phyloP scores from a whole-genome alignment of 2,113 vertebrate genomes.

The Corynorhinus townsendii region DNA sequence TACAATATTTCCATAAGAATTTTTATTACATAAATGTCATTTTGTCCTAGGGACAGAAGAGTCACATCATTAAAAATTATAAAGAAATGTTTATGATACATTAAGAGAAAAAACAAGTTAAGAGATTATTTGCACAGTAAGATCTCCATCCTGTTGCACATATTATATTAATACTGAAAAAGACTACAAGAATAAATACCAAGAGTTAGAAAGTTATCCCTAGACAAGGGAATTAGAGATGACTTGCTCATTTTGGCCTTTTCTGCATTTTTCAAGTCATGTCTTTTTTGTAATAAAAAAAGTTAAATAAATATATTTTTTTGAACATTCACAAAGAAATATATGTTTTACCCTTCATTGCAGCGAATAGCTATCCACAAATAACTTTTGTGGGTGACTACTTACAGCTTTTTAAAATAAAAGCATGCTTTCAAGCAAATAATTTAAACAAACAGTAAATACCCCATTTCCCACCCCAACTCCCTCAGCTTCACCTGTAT shows the following conservation, averaged over 20 bases:
- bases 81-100: background rate
- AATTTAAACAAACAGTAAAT: background rate
- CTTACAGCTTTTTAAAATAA: background rate
- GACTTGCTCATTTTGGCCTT: background rate
- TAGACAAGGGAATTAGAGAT: background rate
- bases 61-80: background rate
- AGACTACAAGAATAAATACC: background rate
- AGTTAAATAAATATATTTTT: background rate
- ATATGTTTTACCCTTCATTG: background rate
- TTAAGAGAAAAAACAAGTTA: background rate
- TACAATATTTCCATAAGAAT: background rate
- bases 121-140: background rate
- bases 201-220: background rate
- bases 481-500: constrained; percentile 85
- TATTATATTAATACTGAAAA: background rate
- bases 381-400: background rate
- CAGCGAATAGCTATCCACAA: background rate
- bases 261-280: background rate
- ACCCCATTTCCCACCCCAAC: background rate
- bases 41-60: background rate
- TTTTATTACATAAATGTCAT: background rate
- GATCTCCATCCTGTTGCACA: background rate
- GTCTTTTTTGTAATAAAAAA: background rate
- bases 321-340: background rate
- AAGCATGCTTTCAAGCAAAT: background rate